A percentile compares a stretch with the other conserved stretches of the same genome.
These are phyloP conservation scores for Platanista minor DNA, from an alignment of 2,113 vertebrate species.

Conservation along the genomic window DNA sequence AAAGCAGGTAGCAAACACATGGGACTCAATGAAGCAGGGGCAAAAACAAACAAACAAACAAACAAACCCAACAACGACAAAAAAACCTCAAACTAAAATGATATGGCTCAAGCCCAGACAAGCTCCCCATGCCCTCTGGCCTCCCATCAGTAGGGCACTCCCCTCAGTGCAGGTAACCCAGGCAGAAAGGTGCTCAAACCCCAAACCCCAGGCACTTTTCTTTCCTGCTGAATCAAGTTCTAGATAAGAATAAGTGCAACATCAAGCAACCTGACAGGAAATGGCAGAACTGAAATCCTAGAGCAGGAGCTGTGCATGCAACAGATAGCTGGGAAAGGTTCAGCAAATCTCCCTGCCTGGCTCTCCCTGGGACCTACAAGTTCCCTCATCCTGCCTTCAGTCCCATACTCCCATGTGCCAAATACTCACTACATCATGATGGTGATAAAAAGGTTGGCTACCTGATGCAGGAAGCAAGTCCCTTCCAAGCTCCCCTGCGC, in stretches of 20 bases:
- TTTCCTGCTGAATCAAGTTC: constrained; percentile 30
- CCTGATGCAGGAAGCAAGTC: not conserved
- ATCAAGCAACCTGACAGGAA: constrained; percentile 44
- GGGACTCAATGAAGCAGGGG: not conserved
- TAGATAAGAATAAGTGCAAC: not conserved
- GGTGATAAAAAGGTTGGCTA: constrained; percentile 2
- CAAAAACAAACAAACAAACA: not conserved
- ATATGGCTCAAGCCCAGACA: constrained; percentile 11
- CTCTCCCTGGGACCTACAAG: not conserved
- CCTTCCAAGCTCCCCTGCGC: not conserved
- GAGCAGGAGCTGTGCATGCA: not conserved
- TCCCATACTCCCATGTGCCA: not conserved
- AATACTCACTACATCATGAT: constrained; percentile 21
- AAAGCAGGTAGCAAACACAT: not conserved
- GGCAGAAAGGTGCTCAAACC: constrained; percentile 9
- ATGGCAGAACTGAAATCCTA: constrained; percentile 15
- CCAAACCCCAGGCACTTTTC: not conserved
- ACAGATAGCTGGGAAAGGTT: constrained; percentile 18
- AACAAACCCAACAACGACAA: not conserved
- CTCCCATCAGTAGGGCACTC: not conserved
- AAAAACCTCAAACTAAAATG: constrained; percentile 11
- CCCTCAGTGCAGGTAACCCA: not conserved
- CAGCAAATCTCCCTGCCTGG: not conserved
- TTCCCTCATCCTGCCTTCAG: not conserved
- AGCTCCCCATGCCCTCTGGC: not conserved